phyloP scores from a whole-genome alignment of 2,113 vertebrate genomes.

The Cyphomyrus discorhynchus region DNA sequence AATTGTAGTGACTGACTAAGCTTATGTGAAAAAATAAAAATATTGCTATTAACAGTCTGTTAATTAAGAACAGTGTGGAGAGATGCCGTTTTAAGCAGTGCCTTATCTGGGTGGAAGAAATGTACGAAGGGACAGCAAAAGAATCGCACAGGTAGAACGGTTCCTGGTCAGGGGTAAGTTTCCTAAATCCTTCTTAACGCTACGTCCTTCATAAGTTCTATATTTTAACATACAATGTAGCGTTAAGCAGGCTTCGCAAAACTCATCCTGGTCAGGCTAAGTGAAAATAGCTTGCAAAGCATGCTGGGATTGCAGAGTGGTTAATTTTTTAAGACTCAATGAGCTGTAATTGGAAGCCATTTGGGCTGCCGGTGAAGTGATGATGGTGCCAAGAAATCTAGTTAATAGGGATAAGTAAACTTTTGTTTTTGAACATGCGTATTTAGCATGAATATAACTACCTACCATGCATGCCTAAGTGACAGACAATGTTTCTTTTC shows the following conservation, averaged over 20 bases:
- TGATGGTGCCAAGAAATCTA: not conserved
- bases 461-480: not conserved
- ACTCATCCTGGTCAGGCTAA: not conserved
- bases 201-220: too few species aligned
- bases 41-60: not conserved
- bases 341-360: not conserved
- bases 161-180: not conserved
- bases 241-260: too few species aligned
- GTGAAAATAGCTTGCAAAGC: not conserved
- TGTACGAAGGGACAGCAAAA: not conserved
- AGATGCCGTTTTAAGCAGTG: not conserved
- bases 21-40: not conserved
- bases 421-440: not conserved
- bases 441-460: not conserved
- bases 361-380: not conserved
- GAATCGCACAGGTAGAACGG: not conserved
- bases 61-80: not conserved
- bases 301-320: not conserved
- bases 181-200: too few species aligned
- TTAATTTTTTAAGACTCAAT: not conserved
- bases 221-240: too few species aligned
- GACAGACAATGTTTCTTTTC: not conserved
- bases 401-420: not conserved
- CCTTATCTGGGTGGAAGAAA: not conserved
- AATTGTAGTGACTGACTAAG: not conserved